Conservation (phyloP, 2,797 vertebrate genomes). For the Synanceia verrucosa region DNA sequence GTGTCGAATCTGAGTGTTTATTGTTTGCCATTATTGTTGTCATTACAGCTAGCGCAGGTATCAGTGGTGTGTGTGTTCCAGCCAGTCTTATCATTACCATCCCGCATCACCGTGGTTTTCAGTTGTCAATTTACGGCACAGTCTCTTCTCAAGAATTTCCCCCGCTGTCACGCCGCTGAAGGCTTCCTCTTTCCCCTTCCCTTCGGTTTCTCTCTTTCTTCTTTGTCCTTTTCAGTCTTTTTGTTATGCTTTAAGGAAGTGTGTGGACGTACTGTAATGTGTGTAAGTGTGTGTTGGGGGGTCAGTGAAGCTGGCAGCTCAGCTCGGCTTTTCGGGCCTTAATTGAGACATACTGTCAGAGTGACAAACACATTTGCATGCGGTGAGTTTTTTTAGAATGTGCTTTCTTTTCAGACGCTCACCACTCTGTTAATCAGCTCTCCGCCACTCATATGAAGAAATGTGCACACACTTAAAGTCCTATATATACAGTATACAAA, state of each 20-base stretch:
- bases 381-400: slow-evolving; percentile 87
- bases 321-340: slow-evolving; percentile 84
- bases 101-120: slow-evolving; percentile 34
- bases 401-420: slow-evolving; percentile 67
- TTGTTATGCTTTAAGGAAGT: slow-evolving; percentile 54
- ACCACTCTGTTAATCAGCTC: slow-evolving; percentile 93
- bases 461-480: neutral
- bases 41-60: slow-evolving; percentile 53
- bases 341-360: slow-evolving; percentile 99
- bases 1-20: slow-evolving; percentile 63
- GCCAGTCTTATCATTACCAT: slow-evolving; percentile 62
- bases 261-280: slow-evolving; percentile 41
- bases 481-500: neutral
- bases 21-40: slow-evolving; percentile 72
- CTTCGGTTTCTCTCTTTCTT: slow-evolving; percentile 35
- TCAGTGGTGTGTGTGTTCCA: slow-evolving; percentile 42
- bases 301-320: slow-evolving; percentile 87
- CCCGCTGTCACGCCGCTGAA: slow-evolving; percentile 65
- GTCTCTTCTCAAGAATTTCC: slow-evolving; percentile 56
- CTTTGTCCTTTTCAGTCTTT: slow-evolving; percentile 68
- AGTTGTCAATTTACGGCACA: slow-evolving; percentile 68
- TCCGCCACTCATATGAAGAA: slow-evolving; percentile 75
- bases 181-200: slow-evolving; percentile 45
- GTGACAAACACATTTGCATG: slow-evolving; percentile 99
- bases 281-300: slow-evolving; percentile 72